phyloP scores from a whole-genome alignment of 64 coral and sea anemone species.

The Pachyseris speciosa region DNA sequence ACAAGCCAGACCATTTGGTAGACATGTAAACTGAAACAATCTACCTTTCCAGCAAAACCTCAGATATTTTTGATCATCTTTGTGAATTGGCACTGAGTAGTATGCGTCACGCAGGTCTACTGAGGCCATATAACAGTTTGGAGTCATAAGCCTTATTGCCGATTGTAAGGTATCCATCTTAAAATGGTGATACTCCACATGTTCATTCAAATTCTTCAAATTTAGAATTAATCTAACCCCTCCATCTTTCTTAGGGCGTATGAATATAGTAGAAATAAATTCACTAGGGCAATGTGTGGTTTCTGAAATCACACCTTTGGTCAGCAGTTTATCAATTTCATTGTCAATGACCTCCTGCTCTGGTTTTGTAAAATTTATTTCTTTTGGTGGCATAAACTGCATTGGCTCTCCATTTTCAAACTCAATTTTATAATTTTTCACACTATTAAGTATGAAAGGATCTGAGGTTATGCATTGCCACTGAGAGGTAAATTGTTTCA shows the following conservation, averaged over 20 bases:
- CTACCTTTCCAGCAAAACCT: conserved; percentile 43
- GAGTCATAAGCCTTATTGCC: conserved; percentile 7
- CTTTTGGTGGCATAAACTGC: conserved; percentile 6
- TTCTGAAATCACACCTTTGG: conserved; percentile 44
- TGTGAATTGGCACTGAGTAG: conserved; percentile 48
- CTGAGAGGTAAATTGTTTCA: conserved; percentile 50
- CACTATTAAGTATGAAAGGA: conserved; percentile 56
- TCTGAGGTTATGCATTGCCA: conserved; percentile 30
- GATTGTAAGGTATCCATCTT: conserved; percentile 55
- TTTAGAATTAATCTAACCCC: conserved; percentile 34
- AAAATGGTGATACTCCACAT: conserved; percentile 68
- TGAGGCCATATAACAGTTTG: conserved; percentile 57
- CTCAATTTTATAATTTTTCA: conserved; percentile 46
- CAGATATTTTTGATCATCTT: conserved; percentile 32
- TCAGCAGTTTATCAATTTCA: conserved; percentile 46
- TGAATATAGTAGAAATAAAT: conserved; percentile 41
- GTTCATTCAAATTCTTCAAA: conserved; percentile 58
- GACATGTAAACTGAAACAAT: conserved; percentile 45
- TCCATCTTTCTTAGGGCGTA: conserved; percentile 32
- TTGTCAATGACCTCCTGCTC: conserved; percentile 33
- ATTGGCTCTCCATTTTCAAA: conserved; percentile 20
- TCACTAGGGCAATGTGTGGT: conserved; percentile 31
- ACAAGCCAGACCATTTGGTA: conserved; percentile 38
- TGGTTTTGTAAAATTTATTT: conserved; percentile 30
- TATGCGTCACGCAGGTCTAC: conserved; percentile 46